These are phyloP conservation scores for Thelaira solivaga DNA, from an alignment of 2,888 invertebrate species.

Conservation along the genomic window DNA sequence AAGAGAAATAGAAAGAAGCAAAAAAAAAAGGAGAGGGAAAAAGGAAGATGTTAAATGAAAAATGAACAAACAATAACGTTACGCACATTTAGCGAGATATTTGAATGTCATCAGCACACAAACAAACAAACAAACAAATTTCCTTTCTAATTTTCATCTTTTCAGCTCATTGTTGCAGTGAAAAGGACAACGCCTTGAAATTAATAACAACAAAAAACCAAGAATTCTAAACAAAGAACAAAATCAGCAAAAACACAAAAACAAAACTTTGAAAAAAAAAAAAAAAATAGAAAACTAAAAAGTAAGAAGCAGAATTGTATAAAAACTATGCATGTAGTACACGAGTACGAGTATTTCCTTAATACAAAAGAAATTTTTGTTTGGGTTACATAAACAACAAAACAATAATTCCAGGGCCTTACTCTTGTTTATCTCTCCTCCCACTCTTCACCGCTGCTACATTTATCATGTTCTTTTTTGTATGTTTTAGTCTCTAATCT, in stretches of 20 bases:
- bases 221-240: not conserved
- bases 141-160: not conserved
- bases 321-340: too few species aligned
- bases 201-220: constrained; percentile 36
- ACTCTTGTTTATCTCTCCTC: too few species aligned
- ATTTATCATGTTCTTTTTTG: too few species aligned
- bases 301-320: too few species aligned
- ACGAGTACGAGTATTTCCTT: too few species aligned
- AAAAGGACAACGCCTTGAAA: constrained; percentile 62
- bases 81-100: constrained; percentile 39
- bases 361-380: too few species aligned
- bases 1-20: not conserved
- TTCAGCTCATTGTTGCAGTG: constrained; percentile 13
- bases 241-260: not conserved
- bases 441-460: too few species aligned
- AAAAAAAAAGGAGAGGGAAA: not conserved
- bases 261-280: constrained; percentile 1
- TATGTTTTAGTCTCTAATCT: too few species aligned
- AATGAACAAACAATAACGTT: not conserved
- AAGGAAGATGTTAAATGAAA: constrained; percentile 31
- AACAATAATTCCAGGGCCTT: too few species aligned
- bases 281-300: too few species aligned
- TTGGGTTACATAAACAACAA: too few species aligned
- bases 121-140: not conserved
- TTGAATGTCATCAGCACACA: constrained; percentile 44